phyloP scores from a whole-genome alignment of 1,140 invertebrate genomes.

The Brachionus manjavacas region DNA sequence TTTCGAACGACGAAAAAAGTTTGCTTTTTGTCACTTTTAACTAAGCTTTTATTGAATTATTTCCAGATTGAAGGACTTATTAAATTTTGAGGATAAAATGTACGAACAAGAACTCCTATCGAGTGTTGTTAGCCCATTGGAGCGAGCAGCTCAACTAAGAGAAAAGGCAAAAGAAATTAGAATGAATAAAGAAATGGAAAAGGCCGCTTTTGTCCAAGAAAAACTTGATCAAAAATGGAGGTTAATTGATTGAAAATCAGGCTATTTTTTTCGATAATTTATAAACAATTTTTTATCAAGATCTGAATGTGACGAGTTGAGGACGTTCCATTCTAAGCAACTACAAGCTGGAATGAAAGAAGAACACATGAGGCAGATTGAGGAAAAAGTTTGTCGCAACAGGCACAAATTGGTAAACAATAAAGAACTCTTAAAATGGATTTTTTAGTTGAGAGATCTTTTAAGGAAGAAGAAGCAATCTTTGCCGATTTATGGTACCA shows the following conservation, averaged over 20 bases:
- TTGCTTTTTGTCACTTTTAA: background rate
- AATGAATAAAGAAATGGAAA: conserved; percentile 19
- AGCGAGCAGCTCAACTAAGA: conserved; percentile 37
- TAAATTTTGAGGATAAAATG: background rate
- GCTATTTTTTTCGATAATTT: background rate
- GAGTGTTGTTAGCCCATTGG: background rate
- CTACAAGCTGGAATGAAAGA: conserved; percentile 38
- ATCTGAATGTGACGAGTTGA: conserved; percentile 30
- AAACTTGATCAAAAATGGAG: conserved; percentile 42
- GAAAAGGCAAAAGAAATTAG: conserved; percentile 28
- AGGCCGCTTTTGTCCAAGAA: conserved; percentile 19
- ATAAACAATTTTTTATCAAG: background rate
- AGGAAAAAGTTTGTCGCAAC: conserved; percentile 10
- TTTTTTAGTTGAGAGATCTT: background rate
- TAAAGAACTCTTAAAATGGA: background rate
- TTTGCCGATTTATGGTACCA: conserved; percentile 37
- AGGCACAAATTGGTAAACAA: background rate
- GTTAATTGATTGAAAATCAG: background rate
- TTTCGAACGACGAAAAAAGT: conserved; percentile 33
- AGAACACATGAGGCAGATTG: conserved; percentile 35
- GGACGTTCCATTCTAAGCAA: conserved; percentile 33
- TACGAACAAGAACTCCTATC: conserved; percentile 21
- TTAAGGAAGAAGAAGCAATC: conserved; percentile 34
- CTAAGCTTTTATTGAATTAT: background rate
- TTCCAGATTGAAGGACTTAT: conserved; percentile 17